Percentiles rank a stretch among this genome's conserved stretches.
phyloP scores from a whole-genome alignment of 2,888 invertebrate genomes.

The Pheosia gnoma region DNA sequence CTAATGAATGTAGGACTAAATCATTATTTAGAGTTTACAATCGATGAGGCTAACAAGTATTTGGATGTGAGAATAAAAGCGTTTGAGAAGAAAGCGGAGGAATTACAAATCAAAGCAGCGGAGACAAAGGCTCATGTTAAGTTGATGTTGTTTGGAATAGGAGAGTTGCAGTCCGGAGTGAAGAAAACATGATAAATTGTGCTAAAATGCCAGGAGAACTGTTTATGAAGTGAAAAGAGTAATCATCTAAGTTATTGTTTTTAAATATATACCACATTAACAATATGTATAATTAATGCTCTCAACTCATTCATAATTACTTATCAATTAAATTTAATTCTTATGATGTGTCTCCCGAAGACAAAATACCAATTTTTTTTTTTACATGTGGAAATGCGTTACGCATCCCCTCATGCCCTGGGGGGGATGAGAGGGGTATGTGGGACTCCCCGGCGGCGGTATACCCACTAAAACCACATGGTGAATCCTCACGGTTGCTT shows the following conservation, averaged over 20 bases:
- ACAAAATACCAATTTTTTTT: neutral
- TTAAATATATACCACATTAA: no score
- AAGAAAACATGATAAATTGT: conserved; percentile 17
- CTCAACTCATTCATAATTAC: no score
- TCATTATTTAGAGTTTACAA: conserved; percentile 88
- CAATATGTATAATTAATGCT: no score
- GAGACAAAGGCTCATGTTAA: conserved; percentile 91
- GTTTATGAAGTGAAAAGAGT: neutral
- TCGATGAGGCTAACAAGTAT: conserved; percentile 88
- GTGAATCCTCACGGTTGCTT: no score
- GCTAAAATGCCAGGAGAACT: neutral
- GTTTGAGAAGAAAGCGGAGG: conserved; percentile 85
- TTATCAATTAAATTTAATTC: no score
- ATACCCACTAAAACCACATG: no score
- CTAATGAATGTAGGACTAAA: conserved; percentile 90
- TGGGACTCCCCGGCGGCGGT: neutral
- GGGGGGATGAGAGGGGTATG: no score
- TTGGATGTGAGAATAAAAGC: conserved; percentile 87
- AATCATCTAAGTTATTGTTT: no score
- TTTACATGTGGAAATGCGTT: neutral
- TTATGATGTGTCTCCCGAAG: no score
- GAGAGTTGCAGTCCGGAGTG: conserved; percentile 77
- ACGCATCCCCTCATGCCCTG: neutral
- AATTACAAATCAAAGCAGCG: conserved; percentile 86
- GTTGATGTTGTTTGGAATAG: conserved; percentile 88